These are phyloP conservation scores for Epinotia brunnichana DNA, from an alignment of 2,888 invertebrate species.

Conservation along the genomic window DNA sequence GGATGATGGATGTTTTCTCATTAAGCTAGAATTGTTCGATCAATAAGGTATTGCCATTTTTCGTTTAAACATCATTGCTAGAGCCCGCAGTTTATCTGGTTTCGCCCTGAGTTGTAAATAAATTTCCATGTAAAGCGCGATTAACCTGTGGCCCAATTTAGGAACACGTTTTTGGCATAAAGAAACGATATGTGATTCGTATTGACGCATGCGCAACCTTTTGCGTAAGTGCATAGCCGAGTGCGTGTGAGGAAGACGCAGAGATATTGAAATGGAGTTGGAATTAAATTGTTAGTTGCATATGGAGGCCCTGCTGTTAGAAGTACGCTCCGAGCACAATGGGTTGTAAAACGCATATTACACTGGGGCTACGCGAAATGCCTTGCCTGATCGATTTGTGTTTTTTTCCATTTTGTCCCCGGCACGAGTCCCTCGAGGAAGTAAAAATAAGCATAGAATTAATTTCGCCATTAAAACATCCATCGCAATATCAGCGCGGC, in stretches of 20 bases:
- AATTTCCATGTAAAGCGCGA: slow-evolving; percentile 15
- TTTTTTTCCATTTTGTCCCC: slow-evolving; percentile 36
- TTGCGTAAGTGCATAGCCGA: background rate
- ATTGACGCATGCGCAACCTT: background rate
- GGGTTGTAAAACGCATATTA: slow-evolving; percentile 43
- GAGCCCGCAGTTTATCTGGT: slow-evolving; percentile 12
- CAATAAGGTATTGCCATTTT: background rate
- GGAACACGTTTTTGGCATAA: background rate
- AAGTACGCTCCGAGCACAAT: slow-evolving; percentile 36
- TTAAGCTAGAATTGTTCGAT: background rate
- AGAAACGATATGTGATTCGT: background rate
- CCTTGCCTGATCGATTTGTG: slow-evolving; percentile 42
- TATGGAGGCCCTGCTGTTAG: slow-evolving; percentile 19
- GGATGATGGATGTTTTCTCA: background rate
- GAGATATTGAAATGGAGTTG: background rate
- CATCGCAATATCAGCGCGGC: background rate
- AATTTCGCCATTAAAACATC: background rate
- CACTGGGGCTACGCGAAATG: slow-evolving; percentile 39
- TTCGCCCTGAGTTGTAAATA: slow-evolving; percentile 14
- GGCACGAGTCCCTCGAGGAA: slow-evolving; percentile 33
- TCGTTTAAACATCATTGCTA: background rate
- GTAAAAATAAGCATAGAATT: background rate
- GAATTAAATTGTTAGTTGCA: background rate
- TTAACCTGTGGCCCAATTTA: slow-evolving; percentile 4
- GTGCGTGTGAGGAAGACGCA: background rate